Conservation (phyloP, 2,888 invertebrate genomes). For the Drosophila multiciliata region DNA sequence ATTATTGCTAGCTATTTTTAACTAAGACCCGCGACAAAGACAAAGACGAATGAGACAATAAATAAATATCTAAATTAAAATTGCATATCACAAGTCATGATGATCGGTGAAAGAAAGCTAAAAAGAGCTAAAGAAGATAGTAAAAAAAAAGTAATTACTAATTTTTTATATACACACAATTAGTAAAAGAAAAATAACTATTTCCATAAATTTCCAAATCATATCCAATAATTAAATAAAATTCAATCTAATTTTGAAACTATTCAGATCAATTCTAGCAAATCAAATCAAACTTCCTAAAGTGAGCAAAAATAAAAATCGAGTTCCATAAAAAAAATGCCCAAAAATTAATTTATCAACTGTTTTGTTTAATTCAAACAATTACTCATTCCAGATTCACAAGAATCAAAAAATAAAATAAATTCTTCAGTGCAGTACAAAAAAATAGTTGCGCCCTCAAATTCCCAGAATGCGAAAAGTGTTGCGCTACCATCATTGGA, state of each 20-base stretch:
- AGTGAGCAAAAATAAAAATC: too few species aligned
- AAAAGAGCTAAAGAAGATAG: not conserved
- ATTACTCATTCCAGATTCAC: not conserved
- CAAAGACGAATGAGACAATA: constrained; percentile 20
- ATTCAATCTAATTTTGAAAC: not conserved
- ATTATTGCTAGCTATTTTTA: not conserved
- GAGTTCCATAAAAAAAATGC: not conserved
- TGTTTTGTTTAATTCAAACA: not conserved
- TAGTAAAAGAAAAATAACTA: not conserved
- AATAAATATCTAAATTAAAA: not conserved
- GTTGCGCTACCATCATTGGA: constrained; percentile 36
- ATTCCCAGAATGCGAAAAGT: constrained; percentile 7
- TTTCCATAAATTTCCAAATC: not conserved
- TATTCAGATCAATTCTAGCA: not conserved
- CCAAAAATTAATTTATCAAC: not conserved
- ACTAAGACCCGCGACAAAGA: constrained; percentile 9
- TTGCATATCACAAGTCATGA: not conserved
- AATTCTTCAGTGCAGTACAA: constrained; percentile 16
- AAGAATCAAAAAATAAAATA: not conserved
- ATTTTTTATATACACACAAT: too few species aligned
- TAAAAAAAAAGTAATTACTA: not conserved
- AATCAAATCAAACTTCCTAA: not conserved
- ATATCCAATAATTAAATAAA: not conserved
- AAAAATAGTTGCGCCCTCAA: constrained; percentile 13
- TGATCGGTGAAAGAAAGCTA: not conserved